Conservation (phyloP, 2,113 vertebrate species). For the Octodon degus region DNA sequence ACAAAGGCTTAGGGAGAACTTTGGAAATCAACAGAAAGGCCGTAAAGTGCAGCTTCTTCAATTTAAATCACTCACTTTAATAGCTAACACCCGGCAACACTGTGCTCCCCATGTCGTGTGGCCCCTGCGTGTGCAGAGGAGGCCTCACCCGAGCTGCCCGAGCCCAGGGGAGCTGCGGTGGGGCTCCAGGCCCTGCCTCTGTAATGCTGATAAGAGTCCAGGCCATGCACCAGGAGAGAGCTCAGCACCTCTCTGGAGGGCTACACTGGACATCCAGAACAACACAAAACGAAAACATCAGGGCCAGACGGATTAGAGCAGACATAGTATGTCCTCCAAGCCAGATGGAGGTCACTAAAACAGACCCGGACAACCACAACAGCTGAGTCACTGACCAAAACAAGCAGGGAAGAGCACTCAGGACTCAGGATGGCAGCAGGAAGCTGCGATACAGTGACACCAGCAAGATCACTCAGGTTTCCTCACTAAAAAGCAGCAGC, state of each 20-base stretch:
- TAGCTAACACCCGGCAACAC: not conserved
- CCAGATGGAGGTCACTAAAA: constrained; percentile 67
- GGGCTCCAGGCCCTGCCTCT: no score
- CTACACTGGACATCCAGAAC: not conserved
- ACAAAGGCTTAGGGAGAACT: not conserved
- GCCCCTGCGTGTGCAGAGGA: not conserved
- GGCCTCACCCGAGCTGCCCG: not conserved
- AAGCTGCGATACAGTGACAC: not conserved
- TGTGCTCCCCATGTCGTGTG: not conserved
- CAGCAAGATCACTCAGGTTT: not conserved
- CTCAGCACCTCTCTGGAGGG: not conserved
- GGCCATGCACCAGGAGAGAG: no score
- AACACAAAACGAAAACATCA: not conserved
- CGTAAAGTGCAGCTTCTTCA: not conserved
- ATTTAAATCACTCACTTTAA: not conserved
- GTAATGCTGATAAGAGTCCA: not conserved
- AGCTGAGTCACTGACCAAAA: constrained; percentile 18
- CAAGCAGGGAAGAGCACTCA: not conserved
- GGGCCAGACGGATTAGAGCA: constrained; percentile 5
- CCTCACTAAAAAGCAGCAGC: not conserved
- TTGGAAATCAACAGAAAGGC: not conserved
- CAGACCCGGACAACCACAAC: constrained; percentile 57
- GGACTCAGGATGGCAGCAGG: not conserved
- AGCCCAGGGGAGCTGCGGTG: not conserved
- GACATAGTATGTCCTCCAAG: constrained; percentile 64